These are phyloP conservation scores for Drosophila birchii DNA, from an alignment of 2,888 invertebrate genomes.

Conservation along the genomic window DNA sequence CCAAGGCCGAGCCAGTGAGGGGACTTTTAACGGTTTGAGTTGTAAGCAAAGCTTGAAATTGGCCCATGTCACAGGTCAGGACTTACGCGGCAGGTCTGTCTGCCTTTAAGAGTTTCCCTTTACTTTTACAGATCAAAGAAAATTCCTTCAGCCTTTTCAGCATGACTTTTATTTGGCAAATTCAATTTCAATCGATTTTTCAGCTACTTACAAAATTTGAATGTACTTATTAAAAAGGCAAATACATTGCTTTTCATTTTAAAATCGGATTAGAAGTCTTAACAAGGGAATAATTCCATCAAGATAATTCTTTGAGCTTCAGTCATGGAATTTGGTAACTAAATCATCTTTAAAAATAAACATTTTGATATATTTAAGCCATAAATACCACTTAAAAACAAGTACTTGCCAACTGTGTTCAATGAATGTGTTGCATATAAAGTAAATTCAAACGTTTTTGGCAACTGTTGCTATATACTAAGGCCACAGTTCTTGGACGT, in stretches of 20 bases:
- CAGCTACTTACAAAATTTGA: background rate
- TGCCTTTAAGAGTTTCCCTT: conserved; percentile 5
- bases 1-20: conserved; percentile 15
- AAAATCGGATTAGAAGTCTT: background rate
- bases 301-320: background rate
- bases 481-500: conserved; percentile 24
- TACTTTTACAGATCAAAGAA: background rate
- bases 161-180: conserved; percentile 18
- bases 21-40: conserved; percentile 19
- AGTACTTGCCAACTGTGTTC: background rate
- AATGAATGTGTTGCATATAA: background rate
- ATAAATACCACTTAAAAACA: background rate
- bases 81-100: conserved; percentile 4
- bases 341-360: background rate
- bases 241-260: background rate
- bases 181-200: conserved; percentile 8
- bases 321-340: background rate
- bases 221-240: background rate
- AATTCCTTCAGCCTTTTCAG: background rate
- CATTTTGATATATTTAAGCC: background rate
- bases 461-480: conserved; percentile 32
- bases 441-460: conserved; percentile 2
- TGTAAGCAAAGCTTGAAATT: conserved; percentile 23
- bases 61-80: conserved; percentile 24
- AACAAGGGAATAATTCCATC: background rate